Base-by-base conservation (phyloP, 2,888 invertebrate genomes). In the Aporophyla lueneburgensis region DNA sequence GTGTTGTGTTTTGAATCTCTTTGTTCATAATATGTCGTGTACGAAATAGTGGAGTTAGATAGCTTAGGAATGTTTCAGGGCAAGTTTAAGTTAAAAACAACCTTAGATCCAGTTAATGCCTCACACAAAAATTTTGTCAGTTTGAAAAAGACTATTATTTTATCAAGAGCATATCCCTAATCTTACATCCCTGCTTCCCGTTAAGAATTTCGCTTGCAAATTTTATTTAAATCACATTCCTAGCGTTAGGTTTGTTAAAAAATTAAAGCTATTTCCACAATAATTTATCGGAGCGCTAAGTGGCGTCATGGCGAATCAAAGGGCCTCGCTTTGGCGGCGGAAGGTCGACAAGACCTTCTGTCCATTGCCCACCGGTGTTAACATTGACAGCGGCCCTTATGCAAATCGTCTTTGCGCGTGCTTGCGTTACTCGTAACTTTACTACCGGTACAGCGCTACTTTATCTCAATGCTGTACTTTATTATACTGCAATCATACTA, bases 331-430 rank as follows among this genome's bases (percentile, higher is more conserved):
- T 86, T 81, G 87, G 83, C 89, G 86, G 87, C 83, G 90, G 93
- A 95, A 95, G 96, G 96, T 92, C 94, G 89, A 69, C 67, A 78
- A 91, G 94, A 95, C 96, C 96, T 95, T 95, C 93, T 92, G 89
- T 85, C 91, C 91, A 87, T 90, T 92, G 93, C 93, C 93, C 91
- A 93, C 92, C 86, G 89, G 89, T 89, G 90, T 88, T 93, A 93
- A 90, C 94, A 95, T 94, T 94, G 94, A 93, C 92, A 92, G 87
- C 92, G 93, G 93, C 93, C 94, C 94, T 94, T 95, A 96, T 95
- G 95, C 96, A 95, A 96, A 96, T 96, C 93, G 90, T 93, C 93
- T 91, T 89, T 91, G 91, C 91, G 90, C 92, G 90, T 91, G 92
- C 91, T 89, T 88, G 80, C 86, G 84, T 85, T 77, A 85, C 49